These are phyloP conservation scores for Microctenopoma steveboyesi DNA, from an alignment of 2,797 vertebrate genomes.

Conservation along the genomic window DNA sequence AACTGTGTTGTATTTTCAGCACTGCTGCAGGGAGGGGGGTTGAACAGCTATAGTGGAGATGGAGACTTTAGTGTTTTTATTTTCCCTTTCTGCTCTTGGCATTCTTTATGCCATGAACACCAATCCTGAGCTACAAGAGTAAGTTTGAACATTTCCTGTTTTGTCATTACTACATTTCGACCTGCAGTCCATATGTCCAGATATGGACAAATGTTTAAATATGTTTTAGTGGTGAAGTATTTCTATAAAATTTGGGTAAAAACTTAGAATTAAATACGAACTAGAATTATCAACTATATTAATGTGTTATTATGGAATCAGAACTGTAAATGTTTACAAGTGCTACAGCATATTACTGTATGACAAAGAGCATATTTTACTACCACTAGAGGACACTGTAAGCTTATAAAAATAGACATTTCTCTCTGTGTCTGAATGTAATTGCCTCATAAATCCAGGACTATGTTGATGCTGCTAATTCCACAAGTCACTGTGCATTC, in stretches of 20 bases:
- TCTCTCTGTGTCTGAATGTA: not conserved
- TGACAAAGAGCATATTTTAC: conserved; percentile 9
- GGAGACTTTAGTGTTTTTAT: conserved; percentile 81
- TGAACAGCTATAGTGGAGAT: conserved; percentile 53
- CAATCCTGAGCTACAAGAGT: conserved; percentile 84
- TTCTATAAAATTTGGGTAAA: not conserved
- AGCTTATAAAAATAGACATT: conserved; percentile 13
- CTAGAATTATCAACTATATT: not conserved
- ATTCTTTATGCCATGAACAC: conserved; percentile 84
- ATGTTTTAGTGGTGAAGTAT: not conserved
- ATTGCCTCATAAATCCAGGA: conserved; percentile 12
- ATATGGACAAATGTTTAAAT: not conserved
- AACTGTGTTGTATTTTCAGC: conserved; percentile 34
- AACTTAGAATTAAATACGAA: not conserved
- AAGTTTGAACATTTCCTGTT: conserved; percentile 73
- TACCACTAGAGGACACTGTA: conserved; percentile 76
- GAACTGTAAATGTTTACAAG: not conserved
- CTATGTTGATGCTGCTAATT: conserved; percentile 1
- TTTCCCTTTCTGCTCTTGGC: conserved; percentile 87
- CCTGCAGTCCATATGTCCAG: not conserved
- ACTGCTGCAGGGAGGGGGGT: conserved; percentile 12
- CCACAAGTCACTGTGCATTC: conserved; percentile 7
- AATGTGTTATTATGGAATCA: not conserved
- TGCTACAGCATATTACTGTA: not conserved
- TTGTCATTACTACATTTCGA: not conserved